Percentiles rank a stretch among this genome's conserved stretches.
phyloP scores from a whole-genome alignment of 2,888 invertebrate species.

The Saturnia pavonia region DNA sequence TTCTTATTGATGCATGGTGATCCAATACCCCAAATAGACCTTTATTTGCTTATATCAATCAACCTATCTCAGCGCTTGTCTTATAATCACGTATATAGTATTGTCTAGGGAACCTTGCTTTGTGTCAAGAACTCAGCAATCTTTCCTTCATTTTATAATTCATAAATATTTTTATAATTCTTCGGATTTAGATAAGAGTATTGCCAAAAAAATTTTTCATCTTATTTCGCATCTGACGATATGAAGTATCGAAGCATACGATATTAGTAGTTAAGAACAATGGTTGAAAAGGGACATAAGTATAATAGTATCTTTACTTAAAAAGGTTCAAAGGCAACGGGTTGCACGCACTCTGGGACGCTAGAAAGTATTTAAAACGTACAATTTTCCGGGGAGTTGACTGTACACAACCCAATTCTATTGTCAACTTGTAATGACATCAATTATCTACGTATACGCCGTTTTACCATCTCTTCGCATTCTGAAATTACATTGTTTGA shows the following conservation, averaged over 20 bases:
- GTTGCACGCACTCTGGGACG: conserved; percentile 19
- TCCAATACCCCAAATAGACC: background rate
- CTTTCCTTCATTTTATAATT: too few species aligned
- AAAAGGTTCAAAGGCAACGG: conserved; percentile 20
- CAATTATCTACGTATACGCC: conserved; percentile 61
- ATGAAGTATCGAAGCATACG: background rate
- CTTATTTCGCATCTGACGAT: background rate
- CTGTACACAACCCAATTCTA: conserved; percentile 74
- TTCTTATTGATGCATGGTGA: background rate
- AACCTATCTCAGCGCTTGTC: too few species aligned
- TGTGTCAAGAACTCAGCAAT: too few species aligned
- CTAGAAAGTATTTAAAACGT: conserved; percentile 77
- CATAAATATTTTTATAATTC: too few species aligned
- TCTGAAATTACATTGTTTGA: conserved; percentile 19
- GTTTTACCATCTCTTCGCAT: conserved; percentile 33
- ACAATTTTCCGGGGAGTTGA: conserved; percentile 74
- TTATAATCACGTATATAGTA: too few species aligned
- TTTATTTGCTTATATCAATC: too few species aligned
- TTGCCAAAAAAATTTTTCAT: too few species aligned
- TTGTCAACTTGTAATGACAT: conserved; percentile 68
- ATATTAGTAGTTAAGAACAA: background rate
- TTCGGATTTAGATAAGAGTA: too few species aligned
- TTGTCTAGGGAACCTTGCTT: too few species aligned
- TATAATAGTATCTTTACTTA: conserved; percentile 1
- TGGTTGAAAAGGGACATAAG: background rate